phyloP scores from a whole-genome alignment of 2,113 vertebrate species.

The Leptobrachium ailaonicum region DNA sequence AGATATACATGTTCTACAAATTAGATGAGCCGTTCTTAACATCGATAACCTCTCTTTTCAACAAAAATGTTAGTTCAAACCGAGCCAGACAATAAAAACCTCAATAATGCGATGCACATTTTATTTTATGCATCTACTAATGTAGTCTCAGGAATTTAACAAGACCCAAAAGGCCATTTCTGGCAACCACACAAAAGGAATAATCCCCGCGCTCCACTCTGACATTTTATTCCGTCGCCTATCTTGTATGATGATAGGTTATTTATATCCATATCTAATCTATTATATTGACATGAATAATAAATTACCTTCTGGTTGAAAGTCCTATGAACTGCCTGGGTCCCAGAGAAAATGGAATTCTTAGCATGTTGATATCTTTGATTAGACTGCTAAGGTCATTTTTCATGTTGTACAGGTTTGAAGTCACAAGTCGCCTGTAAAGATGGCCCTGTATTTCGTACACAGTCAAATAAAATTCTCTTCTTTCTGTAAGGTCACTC shows the following conservation, averaged over 20 bases:
- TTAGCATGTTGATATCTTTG: conserved; percentile 28
- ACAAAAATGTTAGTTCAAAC: neutral
- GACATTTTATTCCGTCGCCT: neutral
- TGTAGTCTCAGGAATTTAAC: neutral
- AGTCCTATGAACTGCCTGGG: neutral
- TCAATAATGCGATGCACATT: neutral
- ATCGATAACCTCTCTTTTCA: neutral
- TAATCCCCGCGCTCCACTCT: neutral
- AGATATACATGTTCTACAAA: neutral
- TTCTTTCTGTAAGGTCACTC: conserved; percentile 17
- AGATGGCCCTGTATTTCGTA: conserved; percentile 10
- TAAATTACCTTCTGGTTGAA: conserved; percentile 18
- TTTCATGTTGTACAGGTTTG: conserved; percentile 18
- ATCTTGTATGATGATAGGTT: conserved; percentile 1
- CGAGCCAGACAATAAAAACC: neutral
- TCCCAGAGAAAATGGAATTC: conserved; percentile 25
- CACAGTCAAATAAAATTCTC: neutral
- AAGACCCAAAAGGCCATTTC: neutral
- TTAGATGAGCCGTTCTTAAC: neutral
- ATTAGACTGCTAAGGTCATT: conserved; percentile 11
- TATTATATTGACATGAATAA: conserved; percentile 22
- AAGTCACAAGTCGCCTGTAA: conserved; percentile 14
- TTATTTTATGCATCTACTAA: neutral
- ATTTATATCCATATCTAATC: conserved; percentile 24
- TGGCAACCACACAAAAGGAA: neutral